phyloP scores from a whole-genome alignment of 2,797 vertebrate genomes.

The Sebastes kiyomatsui region DNA sequence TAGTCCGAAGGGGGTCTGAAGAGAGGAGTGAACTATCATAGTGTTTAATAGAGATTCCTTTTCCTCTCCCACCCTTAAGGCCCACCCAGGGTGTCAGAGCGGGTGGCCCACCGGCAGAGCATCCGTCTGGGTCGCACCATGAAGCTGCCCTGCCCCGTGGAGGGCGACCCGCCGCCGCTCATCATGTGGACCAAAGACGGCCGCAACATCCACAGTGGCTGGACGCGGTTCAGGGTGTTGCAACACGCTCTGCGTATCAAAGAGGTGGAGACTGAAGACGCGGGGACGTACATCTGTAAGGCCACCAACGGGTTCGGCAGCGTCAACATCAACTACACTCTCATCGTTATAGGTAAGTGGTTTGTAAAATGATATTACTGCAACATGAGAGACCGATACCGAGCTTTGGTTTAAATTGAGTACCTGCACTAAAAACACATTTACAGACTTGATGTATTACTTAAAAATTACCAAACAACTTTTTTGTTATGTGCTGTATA shows the following conservation, averaged over 20 bases:
- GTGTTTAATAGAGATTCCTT: neutral
- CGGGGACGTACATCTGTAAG: conserved; percentile 94
- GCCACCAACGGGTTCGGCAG: conserved; percentile 98
- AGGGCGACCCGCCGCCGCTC: conserved; percentile 84
- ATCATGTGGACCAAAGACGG: conserved; percentile 88
- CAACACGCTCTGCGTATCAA: conserved; percentile 93
- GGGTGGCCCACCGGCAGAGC: conserved; percentile 89
- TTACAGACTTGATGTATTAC: neutral
- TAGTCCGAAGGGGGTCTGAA: neutral
- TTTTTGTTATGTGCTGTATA: no score
- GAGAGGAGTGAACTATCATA: neutral
- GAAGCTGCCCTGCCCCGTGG: conserved; percentile 84
- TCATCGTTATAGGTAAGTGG: conserved; percentile 93
- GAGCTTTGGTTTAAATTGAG: neutral
- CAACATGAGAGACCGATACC: neutral
- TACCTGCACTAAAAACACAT: neutral
- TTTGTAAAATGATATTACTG: no score
- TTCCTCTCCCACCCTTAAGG: conserved; percentile 73
- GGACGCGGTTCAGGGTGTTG: conserved; percentile 91
- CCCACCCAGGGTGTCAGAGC: conserved; percentile 91
- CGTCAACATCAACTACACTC: conserved; percentile 95
- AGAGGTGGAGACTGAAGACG: conserved; percentile 92
- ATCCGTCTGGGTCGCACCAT: conserved; percentile 83
- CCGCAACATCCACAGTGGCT: conserved; percentile 93
- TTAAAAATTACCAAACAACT: neutral